phyloP scores from a whole-genome alignment of 2,888 invertebrate species.

The Ennomos quercinarius region DNA sequence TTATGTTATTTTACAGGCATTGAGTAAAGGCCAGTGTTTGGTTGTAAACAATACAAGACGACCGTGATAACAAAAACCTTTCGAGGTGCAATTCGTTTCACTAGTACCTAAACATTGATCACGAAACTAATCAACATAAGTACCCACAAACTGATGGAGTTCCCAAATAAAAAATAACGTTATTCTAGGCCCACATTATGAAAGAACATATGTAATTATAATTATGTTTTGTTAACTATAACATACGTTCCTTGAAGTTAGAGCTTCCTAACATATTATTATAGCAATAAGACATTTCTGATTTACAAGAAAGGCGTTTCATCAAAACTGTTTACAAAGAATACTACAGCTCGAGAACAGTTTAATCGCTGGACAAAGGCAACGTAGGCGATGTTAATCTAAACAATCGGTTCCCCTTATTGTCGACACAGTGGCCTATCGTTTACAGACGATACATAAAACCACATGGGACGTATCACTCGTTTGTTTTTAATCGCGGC shows the following conservation, averaged over 20 bases:
- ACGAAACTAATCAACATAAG: not conserved
- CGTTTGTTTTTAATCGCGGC: conserved; percentile 54
- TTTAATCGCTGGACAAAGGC: conserved; percentile 38
- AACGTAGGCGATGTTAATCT: conserved; percentile 35
- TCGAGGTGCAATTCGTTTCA: conserved; percentile 18
- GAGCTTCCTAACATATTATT: not conserved
- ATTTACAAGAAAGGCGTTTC: conserved; percentile 6
- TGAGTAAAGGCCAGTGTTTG: conserved; percentile 18
- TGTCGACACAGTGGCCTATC: conserved; percentile 42
- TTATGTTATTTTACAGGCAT: conserved; percentile 24
- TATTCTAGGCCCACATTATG: no score
- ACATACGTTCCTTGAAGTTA: no score
- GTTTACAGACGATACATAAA: conserved; percentile 54
- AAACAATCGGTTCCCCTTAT: conserved; percentile 45
- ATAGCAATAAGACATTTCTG: not conserved
- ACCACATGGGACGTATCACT: conserved; percentile 59
- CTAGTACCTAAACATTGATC: conserved; percentile 4
- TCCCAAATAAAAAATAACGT: not conserved
- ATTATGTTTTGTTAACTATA: no score
- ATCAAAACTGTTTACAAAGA: conserved; percentile 40
- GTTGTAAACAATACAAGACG: conserved; percentile 8
- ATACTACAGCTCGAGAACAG: conserved; percentile 37
- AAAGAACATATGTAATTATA: not conserved
- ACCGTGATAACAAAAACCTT: conserved; percentile 15
- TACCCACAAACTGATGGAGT: no score